These are phyloP conservation scores for Apoda limacodes DNA, from an alignment of 2,888 invertebrate species.

Conservation along the genomic window DNA sequence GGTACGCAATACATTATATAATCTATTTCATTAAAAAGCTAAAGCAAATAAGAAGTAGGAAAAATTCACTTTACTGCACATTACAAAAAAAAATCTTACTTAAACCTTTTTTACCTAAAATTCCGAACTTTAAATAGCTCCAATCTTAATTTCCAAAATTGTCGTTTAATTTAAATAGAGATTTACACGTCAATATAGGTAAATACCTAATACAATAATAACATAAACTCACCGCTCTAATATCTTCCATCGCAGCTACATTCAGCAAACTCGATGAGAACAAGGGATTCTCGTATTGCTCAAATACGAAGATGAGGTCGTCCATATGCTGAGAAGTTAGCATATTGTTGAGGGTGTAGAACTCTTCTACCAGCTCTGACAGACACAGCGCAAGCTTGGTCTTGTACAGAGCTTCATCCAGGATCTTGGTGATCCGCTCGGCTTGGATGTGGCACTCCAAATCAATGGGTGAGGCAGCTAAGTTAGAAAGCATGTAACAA, in stretches of 20 bases:
- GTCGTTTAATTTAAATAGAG: no score
- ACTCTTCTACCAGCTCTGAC: constrained; percentile 46
- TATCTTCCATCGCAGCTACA: constrained; percentile 47
- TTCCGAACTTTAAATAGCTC: no score
- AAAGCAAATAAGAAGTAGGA: no score
- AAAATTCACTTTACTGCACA: no score
- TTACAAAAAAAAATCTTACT: no score
- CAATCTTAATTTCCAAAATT: no score
- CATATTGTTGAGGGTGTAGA: constrained; percentile 32
- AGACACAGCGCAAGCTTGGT: constrained; percentile 53
- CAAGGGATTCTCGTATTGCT: constrained; percentile 54
- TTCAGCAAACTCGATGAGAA: constrained; percentile 46
- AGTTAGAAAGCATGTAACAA: no score
- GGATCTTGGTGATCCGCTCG: constrained; percentile 62
- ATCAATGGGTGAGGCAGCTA: constrained; percentile 56
- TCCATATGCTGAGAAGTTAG: constrained; percentile 44
- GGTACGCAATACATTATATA: no score
- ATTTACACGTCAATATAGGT: constrained; percentile 11
- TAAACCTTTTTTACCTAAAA: no score
- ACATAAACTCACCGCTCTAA: constrained; percentile 38
- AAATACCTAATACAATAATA: background rate
- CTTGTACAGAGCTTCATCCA: constrained; percentile 59
- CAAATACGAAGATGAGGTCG: constrained; percentile 51
- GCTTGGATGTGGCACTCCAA: constrained; percentile 64
- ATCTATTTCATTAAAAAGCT: no score